These are phyloP conservation scores for Leptinotarsa haldemani DNA, from an alignment of 2,888 invertebrate species.

Conservation along the genomic window DNA sequence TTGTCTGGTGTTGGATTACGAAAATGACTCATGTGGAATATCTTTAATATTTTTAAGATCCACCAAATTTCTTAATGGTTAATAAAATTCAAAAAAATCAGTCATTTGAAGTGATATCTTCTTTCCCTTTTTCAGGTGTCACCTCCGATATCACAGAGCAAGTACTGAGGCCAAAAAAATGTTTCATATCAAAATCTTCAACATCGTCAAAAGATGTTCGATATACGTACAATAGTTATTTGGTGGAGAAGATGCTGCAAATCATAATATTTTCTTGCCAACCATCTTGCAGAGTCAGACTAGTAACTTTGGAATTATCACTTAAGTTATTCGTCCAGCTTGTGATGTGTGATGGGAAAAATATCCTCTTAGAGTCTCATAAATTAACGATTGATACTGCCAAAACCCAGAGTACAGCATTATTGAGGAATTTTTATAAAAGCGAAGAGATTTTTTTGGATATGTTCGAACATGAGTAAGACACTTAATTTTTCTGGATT, in stretches of 20 bases:
- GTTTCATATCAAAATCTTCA: slow-evolving; percentile 55
- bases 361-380: slow-evolving; percentile 76
- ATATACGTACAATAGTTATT: slow-evolving; percentile 80
- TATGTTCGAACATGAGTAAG: slow-evolving; percentile 95
- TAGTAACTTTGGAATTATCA: slow-evolving; percentile 92
- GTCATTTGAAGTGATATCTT: slow-evolving; percentile 28
- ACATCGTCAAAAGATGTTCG: slow-evolving; percentile 59
- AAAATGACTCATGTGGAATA: no score
- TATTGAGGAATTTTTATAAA: slow-evolving; percentile 93
- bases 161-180: slow-evolving; percentile 74
- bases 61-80: no score
- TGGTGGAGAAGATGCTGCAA: slow-evolving; percentile 85
- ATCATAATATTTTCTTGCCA: slow-evolving; percentile 89
- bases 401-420: slow-evolving; percentile 83
- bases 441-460: slow-evolving; percentile 98
- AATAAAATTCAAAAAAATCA: no score
- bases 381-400: slow-evolving; percentile 77
- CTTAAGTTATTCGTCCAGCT: slow-evolving; percentile 82
- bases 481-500: no score
- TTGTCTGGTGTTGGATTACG: no score
- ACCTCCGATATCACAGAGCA: slow-evolving; percentile 84
- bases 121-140: slow-evolving; percentile 73
- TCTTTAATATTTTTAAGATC: no score
- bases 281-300: slow-evolving; percentile 88
- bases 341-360: slow-evolving; percentile 70